phyloP scores from a whole-genome alignment of 2,113 vertebrate species.

The Marcusenius ussheri region DNA sequence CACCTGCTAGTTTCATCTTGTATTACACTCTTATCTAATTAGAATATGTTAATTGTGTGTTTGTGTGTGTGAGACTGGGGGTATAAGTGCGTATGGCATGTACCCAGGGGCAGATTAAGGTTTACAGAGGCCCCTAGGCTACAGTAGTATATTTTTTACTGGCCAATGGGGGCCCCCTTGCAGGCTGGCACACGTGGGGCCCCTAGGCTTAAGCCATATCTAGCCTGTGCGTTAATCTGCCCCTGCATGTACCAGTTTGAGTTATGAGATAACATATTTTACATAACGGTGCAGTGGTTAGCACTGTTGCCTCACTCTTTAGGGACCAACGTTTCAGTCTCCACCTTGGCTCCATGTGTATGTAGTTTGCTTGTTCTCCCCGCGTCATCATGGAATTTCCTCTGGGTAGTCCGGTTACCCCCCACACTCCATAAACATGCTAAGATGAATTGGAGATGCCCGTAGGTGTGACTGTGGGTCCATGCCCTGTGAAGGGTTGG shows the following conservation, averaged over 20 bases:
- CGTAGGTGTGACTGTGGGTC: background rate
- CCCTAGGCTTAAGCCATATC: no score
- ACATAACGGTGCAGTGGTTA: background rate
- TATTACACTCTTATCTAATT: background rate
- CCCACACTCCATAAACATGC: background rate
- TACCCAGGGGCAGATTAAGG: no score
- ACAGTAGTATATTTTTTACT: no score
- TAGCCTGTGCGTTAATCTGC: no score
- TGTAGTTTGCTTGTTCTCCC: background rate
- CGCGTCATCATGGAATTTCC: background rate
- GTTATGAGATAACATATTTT: background rate
- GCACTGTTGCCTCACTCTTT: background rate
- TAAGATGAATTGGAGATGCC: background rate
- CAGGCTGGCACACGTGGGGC: no score
- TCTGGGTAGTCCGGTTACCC: background rate
- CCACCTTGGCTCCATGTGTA: background rate
- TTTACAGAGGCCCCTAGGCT: no score
- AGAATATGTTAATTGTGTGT: background rate
- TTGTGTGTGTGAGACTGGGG: background rate
- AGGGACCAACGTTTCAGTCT: background rate
- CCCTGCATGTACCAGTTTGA: background rate
- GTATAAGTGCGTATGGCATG: background rate
- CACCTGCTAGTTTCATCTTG: slow-evolving; percentile 29
- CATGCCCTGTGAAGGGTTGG: background rate
- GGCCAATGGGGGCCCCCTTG: no score